Evolutionary conservation across 2,888 invertebrate genomes (phyloP).

Genomic region (Zhuqinia jingwanae): DNA sequence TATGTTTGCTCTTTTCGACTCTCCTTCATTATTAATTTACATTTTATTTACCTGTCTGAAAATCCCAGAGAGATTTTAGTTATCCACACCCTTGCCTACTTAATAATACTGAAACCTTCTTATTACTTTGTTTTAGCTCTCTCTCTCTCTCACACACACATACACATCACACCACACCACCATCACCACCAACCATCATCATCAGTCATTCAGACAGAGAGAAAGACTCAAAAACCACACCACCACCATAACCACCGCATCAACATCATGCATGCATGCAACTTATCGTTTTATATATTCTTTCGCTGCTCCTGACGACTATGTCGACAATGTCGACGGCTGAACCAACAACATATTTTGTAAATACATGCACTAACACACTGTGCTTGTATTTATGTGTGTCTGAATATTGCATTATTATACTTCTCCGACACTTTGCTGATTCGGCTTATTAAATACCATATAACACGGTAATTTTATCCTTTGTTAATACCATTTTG

Average conservation of each 20-base stretch:
- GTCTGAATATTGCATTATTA: neutral
- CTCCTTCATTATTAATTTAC: slow-evolving; percentile 60
- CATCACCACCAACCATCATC: slow-evolving; percentile 40
- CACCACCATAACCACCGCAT: slow-evolving; percentile 21
- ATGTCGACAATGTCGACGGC: neutral
- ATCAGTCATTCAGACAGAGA: slow-evolving; percentile 45
- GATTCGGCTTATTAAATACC: slow-evolving; percentile 40
- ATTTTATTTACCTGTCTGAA: slow-evolving; percentile 67
- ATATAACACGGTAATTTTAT: slow-evolving; percentile 45
- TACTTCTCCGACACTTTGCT: slow-evolving; percentile 31
- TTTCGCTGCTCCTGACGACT: slow-evolving; percentile 23
- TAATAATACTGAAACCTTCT: slow-evolving; percentile 39
- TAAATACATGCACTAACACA: no score
- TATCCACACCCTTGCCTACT: slow-evolving; percentile 54
- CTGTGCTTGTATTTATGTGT: no score
- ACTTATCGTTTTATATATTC: slow-evolving; percentile 42
- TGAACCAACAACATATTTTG: slow-evolving; percentile 16
- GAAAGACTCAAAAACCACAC: slow-evolving; percentile 7
- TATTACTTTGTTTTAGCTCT: slow-evolving; percentile 55
- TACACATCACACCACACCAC: slow-evolving; percentile 5
- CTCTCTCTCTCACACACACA: no score
- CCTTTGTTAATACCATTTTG: slow-evolving; percentile 24
- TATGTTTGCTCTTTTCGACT: neutral
- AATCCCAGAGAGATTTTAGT: slow-evolving; percentile 55
- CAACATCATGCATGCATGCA: slow-evolving; percentile 49